These are phyloP conservation scores for Dryobota labecula DNA, from an alignment of 2,888 invertebrate species.

Conservation along the genomic window DNA sequence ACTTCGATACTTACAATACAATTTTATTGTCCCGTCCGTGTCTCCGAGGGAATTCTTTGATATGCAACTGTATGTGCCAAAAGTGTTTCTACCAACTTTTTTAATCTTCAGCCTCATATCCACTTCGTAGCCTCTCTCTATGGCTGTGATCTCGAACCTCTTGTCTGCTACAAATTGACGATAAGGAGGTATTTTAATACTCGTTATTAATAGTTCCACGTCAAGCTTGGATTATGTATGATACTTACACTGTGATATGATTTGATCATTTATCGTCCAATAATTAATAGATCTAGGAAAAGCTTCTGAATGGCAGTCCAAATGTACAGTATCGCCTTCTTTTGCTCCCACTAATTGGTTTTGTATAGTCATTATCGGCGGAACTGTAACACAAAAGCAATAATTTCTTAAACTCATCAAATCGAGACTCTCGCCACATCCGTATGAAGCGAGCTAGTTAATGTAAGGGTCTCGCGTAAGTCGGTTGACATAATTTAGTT, in stretches of 20 bases:
- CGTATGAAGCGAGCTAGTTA: conserved; percentile 33
- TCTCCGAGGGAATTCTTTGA: conserved; percentile 94
- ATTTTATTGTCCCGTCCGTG: conserved; percentile 93
- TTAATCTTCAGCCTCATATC: conserved; percentile 93
- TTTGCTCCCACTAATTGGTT: conserved; percentile 94
- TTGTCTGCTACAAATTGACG: conserved; percentile 86
- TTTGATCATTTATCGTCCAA: conserved; percentile 94
- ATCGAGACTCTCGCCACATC: conserved; percentile 5
- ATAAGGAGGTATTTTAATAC: conserved; percentile 32
- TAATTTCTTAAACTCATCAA: conserved; percentile 38
- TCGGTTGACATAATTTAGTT: conserved; percentile 59
- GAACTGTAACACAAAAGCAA: conserved; percentile 90
- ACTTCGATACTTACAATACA: conserved; percentile 91
- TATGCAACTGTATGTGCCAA: conserved; percentile 93
- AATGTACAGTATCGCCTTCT: conserved; percentile 92
- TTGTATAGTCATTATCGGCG: conserved; percentile 94
- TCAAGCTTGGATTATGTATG: conserved; percentile 23
- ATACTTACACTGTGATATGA: conserved; percentile 92
- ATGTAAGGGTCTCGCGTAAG: conserved; percentile 43
- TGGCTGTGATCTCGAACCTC: conserved; percentile 87
- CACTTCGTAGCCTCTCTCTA: conserved; percentile 92
- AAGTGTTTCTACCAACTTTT: conserved; percentile 91
- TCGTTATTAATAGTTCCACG: conserved; percentile 16
- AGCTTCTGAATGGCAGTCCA: conserved; percentile 94
- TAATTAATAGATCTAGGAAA: conserved; percentile 95